Conservation (phyloP, 2,113 vertebrate species). For the Taurulus bubalis region DNA sequence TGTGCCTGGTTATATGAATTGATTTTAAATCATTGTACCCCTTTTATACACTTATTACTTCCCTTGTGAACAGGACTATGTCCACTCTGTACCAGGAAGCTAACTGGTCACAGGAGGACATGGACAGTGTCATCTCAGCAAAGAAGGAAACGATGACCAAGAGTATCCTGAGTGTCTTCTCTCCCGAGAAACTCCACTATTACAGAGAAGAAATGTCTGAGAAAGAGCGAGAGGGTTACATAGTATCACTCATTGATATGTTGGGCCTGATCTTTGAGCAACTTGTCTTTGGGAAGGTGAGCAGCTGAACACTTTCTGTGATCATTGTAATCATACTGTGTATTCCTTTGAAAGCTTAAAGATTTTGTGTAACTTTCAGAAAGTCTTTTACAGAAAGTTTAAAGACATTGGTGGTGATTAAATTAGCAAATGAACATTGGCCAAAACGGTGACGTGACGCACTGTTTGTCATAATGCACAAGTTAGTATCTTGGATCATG, state of each 20-base stretch:
- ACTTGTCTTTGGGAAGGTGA: slow-evolving; percentile 86
- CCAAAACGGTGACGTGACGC: no score
- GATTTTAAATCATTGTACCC: background rate
- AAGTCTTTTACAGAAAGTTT: background rate
- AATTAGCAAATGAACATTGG: no score
- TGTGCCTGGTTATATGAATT: background rate
- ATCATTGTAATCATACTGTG: background rate
- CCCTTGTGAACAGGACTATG: slow-evolving; percentile 82
- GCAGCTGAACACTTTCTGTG: background rate
- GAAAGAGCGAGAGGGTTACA: slow-evolving; percentile 73
- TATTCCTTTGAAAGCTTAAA: background rate
- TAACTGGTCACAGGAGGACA: slow-evolving; percentile 85
- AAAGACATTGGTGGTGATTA: no score
- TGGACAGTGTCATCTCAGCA: slow-evolving; percentile 72
- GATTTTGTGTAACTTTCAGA: background rate
- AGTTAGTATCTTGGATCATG: no score
- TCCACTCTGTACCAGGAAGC: slow-evolving; percentile 84
- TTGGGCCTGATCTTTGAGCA: slow-evolving; percentile 88
- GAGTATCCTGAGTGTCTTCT: slow-evolving; percentile 77
- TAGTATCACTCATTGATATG: slow-evolving; percentile 82
- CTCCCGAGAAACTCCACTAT: slow-evolving; percentile 78
- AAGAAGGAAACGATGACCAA: slow-evolving; percentile 77
- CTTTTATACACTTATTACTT: background rate
- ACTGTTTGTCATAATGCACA: no score
- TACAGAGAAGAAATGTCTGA: slow-evolving; percentile 81